Evolutionary conservation across 1,140 invertebrate genomes (phyloP).

Genomic region (Ericerus pela): DNA sequence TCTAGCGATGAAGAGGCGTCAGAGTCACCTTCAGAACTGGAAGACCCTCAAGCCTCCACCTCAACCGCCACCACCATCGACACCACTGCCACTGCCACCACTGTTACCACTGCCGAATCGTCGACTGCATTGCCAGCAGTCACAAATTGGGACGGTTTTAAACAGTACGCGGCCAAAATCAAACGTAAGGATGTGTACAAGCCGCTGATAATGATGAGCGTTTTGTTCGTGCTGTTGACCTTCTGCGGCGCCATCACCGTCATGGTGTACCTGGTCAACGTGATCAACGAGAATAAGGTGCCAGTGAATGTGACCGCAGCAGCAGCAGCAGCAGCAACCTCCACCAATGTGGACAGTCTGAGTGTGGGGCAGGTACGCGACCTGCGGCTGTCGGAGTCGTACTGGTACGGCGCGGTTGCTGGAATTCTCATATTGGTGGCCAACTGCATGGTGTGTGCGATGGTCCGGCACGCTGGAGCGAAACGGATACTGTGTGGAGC

Average conservation of each 20-base stretch:
- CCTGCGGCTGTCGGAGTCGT: conserved; percentile 36
- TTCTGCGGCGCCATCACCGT: conserved; percentile 54
- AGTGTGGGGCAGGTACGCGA: conserved; percentile 22
- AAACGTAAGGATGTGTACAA: conserved; percentile 28
- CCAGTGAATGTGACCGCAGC: neutral
- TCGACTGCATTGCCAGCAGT: too few relatives aligned
- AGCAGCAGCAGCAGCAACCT: too few relatives aligned
- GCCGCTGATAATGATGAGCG: conserved; percentile 46
- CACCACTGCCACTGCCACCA: too few relatives aligned
- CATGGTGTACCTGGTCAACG: conserved; percentile 49
- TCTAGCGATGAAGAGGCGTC: too few relatives aligned
- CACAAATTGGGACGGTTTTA: too few relatives aligned
- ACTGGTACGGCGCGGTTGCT: conserved; percentile 36
- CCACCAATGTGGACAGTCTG: conserved; percentile 33
- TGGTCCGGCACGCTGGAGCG: conserved; percentile 37
- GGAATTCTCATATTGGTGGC: conserved; percentile 37
- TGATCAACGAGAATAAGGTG: conserved; percentile 29
- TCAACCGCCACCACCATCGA: too few relatives aligned
- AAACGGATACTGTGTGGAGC: conserved; percentile 35
- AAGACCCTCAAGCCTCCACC: too few relatives aligned
- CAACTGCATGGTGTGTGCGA: conserved; percentile 38
- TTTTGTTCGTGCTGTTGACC: conserved; percentile 61
- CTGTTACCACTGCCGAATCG: too few relatives aligned
- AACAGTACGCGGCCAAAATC: neutral
- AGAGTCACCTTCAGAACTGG: too few relatives aligned